Conservation (phyloP, 1,140 invertebrate species). For the Polypedilum vanderplanki region DNA sequence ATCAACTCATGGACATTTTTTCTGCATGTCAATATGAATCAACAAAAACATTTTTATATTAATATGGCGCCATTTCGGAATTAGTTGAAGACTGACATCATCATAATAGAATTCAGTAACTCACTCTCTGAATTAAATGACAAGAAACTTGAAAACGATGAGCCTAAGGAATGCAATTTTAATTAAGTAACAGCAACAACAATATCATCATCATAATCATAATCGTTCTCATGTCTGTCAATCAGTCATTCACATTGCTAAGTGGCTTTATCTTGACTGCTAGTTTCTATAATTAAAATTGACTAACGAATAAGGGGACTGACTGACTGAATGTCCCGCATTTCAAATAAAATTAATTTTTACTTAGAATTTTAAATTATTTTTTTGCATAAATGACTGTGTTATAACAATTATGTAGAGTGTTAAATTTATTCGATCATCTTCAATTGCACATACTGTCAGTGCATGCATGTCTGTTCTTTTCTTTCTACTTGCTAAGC, state of each 20-base stretch:
- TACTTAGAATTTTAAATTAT: too few relatives aligned
- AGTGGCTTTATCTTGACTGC: neutral
- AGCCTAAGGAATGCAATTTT: slow-evolving; percentile 3
- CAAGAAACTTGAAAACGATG: neutral
- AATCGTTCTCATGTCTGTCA: neutral
- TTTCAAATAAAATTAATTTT: too few relatives aligned
- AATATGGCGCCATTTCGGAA: too few relatives aligned
- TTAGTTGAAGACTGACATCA: neutral
- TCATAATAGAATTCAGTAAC: neutral
- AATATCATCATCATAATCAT: neutral
- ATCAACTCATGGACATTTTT: neutral
- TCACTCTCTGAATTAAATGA: neutral
- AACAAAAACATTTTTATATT: too few relatives aligned
- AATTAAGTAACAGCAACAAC: neutral
- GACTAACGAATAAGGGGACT: neutral
- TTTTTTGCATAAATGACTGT: too few relatives aligned
- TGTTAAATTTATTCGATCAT: too few relatives aligned
- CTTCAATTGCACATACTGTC: too few relatives aligned
- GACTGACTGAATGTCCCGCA: too few relatives aligned
- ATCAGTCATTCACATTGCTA: neutral
- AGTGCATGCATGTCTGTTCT: too few relatives aligned
- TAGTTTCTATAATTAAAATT: neutral
- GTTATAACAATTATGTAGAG: too few relatives aligned
- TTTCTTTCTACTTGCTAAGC: too few relatives aligned
- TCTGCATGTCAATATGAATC: neutral